Percentiles rank a stretch among this genome's conserved stretches.
Evolutionary conservation across 2,797 vertebrate species (phyloP).

Genomic region (Aphelocoma californica): DNA sequence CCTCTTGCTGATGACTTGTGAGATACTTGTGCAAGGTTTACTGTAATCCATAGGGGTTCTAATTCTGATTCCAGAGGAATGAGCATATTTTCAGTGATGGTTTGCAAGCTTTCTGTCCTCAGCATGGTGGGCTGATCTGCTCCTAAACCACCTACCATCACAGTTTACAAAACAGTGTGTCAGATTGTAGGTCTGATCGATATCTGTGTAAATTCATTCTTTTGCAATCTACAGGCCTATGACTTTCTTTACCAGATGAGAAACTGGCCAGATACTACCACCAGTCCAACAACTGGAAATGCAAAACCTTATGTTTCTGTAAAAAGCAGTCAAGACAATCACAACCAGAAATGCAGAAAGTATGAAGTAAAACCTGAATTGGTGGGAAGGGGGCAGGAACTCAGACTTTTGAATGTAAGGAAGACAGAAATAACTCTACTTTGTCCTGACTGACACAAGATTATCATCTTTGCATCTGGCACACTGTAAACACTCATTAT

Average conservation of each 20-base stretch:
- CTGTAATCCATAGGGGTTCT: background rate
- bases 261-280: background rate
- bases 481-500: conserved; percentile 24
- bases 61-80: background rate
- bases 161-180: background rate
- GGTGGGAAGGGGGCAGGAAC: background rate
- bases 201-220: background rate
- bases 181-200: background rate
- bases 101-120: conserved; percentile 5
- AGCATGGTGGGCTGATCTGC: background rate
- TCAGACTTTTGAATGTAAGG: background rate
- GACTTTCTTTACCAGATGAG: background rate
- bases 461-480: conserved; percentile 35
- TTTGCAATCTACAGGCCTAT: background rate
- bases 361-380: conserved; percentile 43
- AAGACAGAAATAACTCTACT: conserved; percentile 13
- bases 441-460: background rate
- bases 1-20: background rate
- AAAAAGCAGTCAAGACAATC: background rate
- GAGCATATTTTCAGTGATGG: background rate
- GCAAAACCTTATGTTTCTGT: background rate
- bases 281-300: background rate
- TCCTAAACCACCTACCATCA: background rate
- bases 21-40: background rate
- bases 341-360: conserved; percentile 2